phyloP scores from a whole-genome alignment of 2,888 invertebrate genomes.

The Homarus gammarus region DNA sequence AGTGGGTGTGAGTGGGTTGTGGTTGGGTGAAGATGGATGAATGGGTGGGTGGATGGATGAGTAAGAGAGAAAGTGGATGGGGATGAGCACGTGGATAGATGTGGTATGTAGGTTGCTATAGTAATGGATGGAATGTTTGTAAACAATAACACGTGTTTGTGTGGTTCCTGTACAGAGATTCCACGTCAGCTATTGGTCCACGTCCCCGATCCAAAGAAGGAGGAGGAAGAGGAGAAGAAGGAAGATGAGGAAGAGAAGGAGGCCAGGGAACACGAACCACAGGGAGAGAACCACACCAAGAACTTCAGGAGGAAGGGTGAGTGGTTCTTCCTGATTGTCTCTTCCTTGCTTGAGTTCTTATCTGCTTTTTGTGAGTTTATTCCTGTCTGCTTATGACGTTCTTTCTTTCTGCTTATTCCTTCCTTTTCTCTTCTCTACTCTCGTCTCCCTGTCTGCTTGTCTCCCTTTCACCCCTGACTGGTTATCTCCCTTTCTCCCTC shows the following conservation, averaged over 20 bases:
- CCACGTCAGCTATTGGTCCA: slow-evolving; percentile 56
- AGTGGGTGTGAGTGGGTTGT: no score
- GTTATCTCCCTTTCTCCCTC: not conserved
- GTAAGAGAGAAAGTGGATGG: no score
- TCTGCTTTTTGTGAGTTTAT: not conserved
- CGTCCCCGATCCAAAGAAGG: slow-evolving; percentile 16
- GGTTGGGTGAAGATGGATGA: not conserved
- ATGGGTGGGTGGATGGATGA: no score
- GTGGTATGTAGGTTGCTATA: no score
- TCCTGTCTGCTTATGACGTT: not conserved
- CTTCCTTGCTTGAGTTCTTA: no score
- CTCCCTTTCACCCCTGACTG: not conserved
- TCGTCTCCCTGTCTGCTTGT: not conserved
- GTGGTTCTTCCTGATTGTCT: not conserved
- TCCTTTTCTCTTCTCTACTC: not conserved
- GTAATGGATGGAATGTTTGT: no score
- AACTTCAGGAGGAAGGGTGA: slow-evolving; percentile 40
- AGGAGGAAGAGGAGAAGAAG: slow-evolving; percentile 27
- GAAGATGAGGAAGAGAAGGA: slow-evolving; percentile 13
- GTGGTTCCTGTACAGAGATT: slow-evolving; percentile 35
- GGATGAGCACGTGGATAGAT: no score
- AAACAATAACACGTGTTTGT: not conserved
- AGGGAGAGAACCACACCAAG: slow-evolving; percentile 39
- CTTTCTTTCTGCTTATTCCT: not conserved
- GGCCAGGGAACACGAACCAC: not conserved